Evolutionary conservation across 2,797 vertebrate genomes (phyloP).

Genomic region (Salarias fasciatus): DNA sequence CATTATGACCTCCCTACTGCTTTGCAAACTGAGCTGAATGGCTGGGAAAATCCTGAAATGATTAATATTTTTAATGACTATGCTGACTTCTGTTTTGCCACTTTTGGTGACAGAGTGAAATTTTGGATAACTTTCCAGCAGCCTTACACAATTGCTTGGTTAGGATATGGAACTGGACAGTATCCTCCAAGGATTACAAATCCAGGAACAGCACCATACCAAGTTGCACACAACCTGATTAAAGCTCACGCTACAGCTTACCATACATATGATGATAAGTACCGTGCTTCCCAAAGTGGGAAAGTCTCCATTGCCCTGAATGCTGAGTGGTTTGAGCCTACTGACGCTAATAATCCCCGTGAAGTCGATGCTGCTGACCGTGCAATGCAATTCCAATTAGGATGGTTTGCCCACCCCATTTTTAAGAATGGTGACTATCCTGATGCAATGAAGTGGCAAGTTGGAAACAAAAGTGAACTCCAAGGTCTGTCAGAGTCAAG

Average conservation of each 20-base stretch:
- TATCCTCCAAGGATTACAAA: conserved; percentile 85
- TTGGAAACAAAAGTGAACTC: conserved; percentile 93
- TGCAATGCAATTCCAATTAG: conserved; percentile 89
- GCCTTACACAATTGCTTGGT: conserved; percentile 81
- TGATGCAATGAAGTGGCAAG: conserved; percentile 92
- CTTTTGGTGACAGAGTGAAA: conserved; percentile 94
- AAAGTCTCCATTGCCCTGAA: conserved; percentile 87
- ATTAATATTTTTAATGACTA: conserved; percentile 89
- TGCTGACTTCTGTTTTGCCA: conserved; percentile 91
- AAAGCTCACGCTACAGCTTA: conserved; percentile 92
- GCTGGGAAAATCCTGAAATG: conserved; percentile 85
- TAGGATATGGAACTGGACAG: conserved; percentile 83
- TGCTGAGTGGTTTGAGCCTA: conserved; percentile 89
- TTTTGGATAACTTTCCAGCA: conserved; percentile 97
- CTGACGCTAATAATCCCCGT: conserved; percentile 70
- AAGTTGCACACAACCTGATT: conserved; percentile 87
- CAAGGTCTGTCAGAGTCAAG: conserved; percentile 85
- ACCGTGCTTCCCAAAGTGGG: conserved; percentile 86
- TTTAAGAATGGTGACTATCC: conserved; percentile 97
- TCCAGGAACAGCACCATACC: conserved; percentile 85
- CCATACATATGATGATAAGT: conserved; percentile 89
- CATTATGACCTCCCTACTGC: conserved; percentile 95
- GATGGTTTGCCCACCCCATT: conserved; percentile 96
- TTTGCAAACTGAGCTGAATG: conserved; percentile 87
- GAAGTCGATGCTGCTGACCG: conserved; percentile 92